Percentiles rank a stretch among this genome's conserved stretches.
phyloP scores from a whole-genome alignment of 2,888 invertebrate species.

The Eulithis testata region DNA sequence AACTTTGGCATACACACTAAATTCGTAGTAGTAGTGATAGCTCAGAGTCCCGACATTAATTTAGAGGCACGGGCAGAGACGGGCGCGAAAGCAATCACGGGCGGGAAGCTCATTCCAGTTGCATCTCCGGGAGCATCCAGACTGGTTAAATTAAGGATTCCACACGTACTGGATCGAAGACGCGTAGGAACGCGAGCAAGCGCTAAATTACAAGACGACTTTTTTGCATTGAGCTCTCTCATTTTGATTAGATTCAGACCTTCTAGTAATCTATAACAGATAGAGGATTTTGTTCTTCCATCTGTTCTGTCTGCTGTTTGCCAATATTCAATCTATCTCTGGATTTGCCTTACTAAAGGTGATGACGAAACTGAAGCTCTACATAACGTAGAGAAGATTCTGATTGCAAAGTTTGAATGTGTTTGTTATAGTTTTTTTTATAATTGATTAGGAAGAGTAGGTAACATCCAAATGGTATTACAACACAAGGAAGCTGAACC shows the following conservation, averaged over 20 bases:
- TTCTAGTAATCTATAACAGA: slow-evolving; percentile 1
- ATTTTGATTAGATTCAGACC: slow-evolving; percentile 19
- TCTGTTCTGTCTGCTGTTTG: too few species aligned
- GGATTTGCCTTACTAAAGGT: too few species aligned
- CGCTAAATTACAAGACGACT: slow-evolving; percentile 26
- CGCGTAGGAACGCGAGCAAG: slow-evolving; percentile 49
- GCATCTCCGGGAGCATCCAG: slow-evolving; percentile 73
- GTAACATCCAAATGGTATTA: too few species aligned
- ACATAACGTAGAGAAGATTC: background rate
- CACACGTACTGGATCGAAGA: slow-evolving; percentile 57
- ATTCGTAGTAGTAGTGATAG: slow-evolving; percentile 4
- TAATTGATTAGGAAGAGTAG: too few species aligned
- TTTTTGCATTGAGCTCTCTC: slow-evolving; percentile 19
- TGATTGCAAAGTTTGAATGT: background rate
- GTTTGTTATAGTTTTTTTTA: too few species aligned
- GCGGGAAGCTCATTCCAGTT: slow-evolving; percentile 77
- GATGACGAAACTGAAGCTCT: too few species aligned
- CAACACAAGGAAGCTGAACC: too few species aligned
- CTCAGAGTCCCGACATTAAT: slow-evolving; percentile 55
- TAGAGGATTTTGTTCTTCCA: background rate
- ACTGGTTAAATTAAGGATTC: slow-evolving; percentile 78
- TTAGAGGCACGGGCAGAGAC: slow-evolving; percentile 62
- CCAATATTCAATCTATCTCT: too few species aligned
- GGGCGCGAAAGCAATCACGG: slow-evolving; percentile 77
- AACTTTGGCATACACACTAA: background rate